Evolutionary conservation across 2,888 invertebrate species (phyloP), one percentile per base, ranked within the genome.

Genomic region (Dolomedes plantarius): DNA sequence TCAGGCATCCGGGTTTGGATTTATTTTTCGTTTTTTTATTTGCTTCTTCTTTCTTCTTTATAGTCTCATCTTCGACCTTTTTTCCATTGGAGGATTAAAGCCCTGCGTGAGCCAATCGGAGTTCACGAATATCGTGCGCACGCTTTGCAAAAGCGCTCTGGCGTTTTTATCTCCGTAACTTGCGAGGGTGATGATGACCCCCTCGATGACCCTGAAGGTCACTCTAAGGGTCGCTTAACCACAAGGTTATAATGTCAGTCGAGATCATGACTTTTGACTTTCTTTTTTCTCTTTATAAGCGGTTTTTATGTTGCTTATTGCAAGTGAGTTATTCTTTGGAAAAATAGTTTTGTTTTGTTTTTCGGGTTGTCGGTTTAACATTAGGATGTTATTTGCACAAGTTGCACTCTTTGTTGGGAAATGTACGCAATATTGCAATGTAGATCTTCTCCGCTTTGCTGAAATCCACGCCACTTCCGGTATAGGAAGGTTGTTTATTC

Each of bases 151-250:
- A n/a, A 23, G 56, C 19, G 56, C 23, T 19, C 11, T 23, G 11
- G 9, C 2, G 46, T 46, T 46, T 46, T 46, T 46, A 46, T 6
- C 2, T 46, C 46, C 56, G 19, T 23, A 23, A 56, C 23, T 5
- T 56, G 23, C 23, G 56, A 11, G 56, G 56, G 56, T 56, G 56
- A 56, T 56, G 56, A 56, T 56, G 56, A 56, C 56, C 56, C 46
- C 46, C 56, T 3, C 46, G 56, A 56, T 56, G 23, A 23, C 56
- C 56, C 56, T 23, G 23, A 56, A 56, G 56, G 56, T 56, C 23
- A 56, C 16, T 11, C 23, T 1, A 2, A 56, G 56, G 23, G 7
- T 56, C 23, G 23, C 23, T 11, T 56, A 56, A 23, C 56, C 56
- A 56, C 56, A 56, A 56, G 56, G 56, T 56, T 56, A 56, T 56